Evolutionary conservation across 2,113 vertebrate genomes (phyloP).

Genomic region (Sprattus sprattus): DNA sequence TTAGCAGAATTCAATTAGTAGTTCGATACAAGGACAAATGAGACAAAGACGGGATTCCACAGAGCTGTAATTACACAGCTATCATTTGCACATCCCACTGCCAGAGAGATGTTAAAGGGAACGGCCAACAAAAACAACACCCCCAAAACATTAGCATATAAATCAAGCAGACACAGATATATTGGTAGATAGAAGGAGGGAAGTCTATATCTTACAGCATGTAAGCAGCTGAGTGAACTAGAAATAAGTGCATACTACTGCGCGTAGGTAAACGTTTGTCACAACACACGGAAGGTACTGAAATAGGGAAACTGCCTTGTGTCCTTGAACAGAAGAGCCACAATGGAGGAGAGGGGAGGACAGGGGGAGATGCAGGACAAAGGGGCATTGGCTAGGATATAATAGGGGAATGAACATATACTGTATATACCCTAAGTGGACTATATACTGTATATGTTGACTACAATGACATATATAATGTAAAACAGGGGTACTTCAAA

Average conservation of each 20-base stretch:
- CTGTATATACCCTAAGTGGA: neutral
- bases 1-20: neutral
- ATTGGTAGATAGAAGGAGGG: neutral
- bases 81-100: neutral
- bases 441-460: neutral
- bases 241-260: neutral
- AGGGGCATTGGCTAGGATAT: neutral
- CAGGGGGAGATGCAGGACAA: constrained; percentile 45
- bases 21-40: neutral
- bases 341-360: constrained; percentile 61
- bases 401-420: neutral
- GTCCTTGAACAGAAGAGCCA: constrained; percentile 96
- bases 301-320: constrained; percentile 82
- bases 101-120: neutral
- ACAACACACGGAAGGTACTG: constrained; percentile 53
- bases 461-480: neutral
- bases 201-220: neutral
- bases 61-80: neutral
- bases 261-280: constrained; percentile 21
- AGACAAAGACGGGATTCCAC: neutral
- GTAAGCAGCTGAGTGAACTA: neutral
- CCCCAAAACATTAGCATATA: neutral
- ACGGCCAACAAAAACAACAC: neutral
- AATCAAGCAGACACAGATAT: neutral
- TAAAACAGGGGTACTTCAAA: neutral